A percentile compares a stretch with the other conserved stretches of the same genome.
Conservation (phyloP, 2,888 invertebrate species). For the Tubulanus polymorphus region DNA sequence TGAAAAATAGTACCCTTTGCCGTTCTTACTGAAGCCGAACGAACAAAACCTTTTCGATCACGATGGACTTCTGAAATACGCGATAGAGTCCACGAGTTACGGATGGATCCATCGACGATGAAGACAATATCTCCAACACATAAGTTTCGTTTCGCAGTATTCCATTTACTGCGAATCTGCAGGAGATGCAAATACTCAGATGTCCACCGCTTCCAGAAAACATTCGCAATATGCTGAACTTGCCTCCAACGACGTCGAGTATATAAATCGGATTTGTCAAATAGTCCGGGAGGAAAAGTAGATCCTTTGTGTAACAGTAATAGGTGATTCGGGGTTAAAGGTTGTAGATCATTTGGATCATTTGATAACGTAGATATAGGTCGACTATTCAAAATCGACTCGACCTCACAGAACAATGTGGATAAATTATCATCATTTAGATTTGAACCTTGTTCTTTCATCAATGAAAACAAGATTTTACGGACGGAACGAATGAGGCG, state of each 20-base stretch:
- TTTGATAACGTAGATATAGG: background rate
- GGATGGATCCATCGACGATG: background rate
- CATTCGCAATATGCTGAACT: slow-evolving; percentile 19
- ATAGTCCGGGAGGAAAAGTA: slow-evolving; percentile 13
- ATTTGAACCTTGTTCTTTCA: background rate
- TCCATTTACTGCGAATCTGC: background rate
- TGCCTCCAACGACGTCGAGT: slow-evolving; percentile 18
- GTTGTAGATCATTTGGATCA: slow-evolving; percentile 13
- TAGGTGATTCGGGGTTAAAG: slow-evolving; percentile 19
- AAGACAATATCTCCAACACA: background rate
- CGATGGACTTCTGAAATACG: background rate
- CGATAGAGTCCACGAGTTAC: background rate
- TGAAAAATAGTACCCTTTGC: background rate
- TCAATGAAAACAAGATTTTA: background rate
- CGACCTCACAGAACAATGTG: background rate
- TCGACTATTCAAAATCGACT: background rate
- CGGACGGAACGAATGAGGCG: background rate
- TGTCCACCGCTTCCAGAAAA: background rate
- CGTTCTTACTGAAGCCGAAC: background rate
- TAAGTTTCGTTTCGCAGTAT: background rate
- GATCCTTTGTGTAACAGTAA: slow-evolving; percentile 6
- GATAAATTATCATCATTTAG: background rate
- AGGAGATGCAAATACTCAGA: background rate
- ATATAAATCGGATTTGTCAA: slow-evolving; percentile 16
- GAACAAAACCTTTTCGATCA: background rate